A percentile compares a stretch with the other conserved stretches of the same genome.
phyloP scores from a whole-genome alignment of 2,797 vertebrate genomes.

The Diplodus sargus region DNA sequence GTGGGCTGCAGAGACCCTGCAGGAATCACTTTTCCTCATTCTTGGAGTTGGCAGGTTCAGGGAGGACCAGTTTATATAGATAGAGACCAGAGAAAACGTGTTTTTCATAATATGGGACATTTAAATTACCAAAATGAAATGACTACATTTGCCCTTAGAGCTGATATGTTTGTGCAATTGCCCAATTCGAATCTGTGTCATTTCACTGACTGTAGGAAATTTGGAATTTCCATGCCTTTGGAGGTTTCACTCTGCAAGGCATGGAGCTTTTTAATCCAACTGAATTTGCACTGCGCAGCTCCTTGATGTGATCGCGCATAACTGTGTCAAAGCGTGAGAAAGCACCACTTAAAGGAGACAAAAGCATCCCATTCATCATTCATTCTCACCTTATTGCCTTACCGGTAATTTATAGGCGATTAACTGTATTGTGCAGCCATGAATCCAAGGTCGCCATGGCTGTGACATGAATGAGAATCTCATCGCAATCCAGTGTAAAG shows the following conservation, averaged over 20 bases:
- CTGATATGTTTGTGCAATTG: no score
- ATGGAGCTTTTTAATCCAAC: neutral
- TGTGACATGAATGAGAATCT: slow-evolving; percentile 49
- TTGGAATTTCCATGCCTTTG: neutral
- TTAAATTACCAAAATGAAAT: no score
- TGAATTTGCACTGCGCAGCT: neutral
- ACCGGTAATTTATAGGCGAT: slow-evolving; percentile 59
- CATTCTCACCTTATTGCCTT: slow-evolving; percentile 10
- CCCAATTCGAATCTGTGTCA: no score
- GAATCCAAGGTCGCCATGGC: slow-evolving; percentile 52
- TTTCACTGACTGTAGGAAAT: neutral
- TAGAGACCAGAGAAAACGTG: no score
- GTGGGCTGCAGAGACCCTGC: no score
- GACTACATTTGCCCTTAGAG: no score
- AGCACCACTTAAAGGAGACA: neutral
- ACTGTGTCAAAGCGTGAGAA: slow-evolving; percentile 7
- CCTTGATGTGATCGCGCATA: neutral
- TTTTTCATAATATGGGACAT: no score
- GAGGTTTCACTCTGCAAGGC: neutral
- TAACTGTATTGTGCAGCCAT: slow-evolving; percentile 41
- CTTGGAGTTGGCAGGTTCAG: no score
- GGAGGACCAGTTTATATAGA: no score
- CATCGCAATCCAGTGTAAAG: neutral
- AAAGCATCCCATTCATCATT: slow-evolving; percentile 18
- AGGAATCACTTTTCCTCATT: no score